phyloP scores from a whole-genome alignment of 2,797 vertebrate species.

The Poecilia velifera region DNA sequence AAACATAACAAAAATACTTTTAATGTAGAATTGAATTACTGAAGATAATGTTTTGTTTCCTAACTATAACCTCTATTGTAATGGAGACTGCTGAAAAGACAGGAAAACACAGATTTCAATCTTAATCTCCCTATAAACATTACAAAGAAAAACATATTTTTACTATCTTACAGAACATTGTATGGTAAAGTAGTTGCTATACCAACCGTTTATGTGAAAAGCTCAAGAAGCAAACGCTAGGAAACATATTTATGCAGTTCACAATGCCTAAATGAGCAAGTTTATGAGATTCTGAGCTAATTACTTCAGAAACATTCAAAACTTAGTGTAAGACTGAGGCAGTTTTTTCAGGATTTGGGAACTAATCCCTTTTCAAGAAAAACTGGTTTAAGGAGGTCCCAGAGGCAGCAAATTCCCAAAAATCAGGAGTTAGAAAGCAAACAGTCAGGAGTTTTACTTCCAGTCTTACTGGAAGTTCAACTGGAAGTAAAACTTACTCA shows the following conservation, averaged over 20 bases:
- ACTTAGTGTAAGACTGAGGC: not conserved
- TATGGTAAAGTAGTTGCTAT: not conserved
- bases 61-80: not conserved
- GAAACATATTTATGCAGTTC: not conserved
- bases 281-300: not conserved
- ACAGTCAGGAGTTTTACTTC: not conserved
- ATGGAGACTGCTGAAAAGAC: not conserved
- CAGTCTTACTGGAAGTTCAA: not conserved
- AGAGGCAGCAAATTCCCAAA: not conserved
- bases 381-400: not conserved
- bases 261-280: not conserved
- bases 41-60: constrained; percentile 4
- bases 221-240: not conserved
- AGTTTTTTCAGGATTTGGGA: not conserved
- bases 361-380: not conserved
- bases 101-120: not conserved
- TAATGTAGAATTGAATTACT: not conserved
- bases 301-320: not conserved
- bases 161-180: not conserved
- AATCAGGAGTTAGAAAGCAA: too few species aligned
- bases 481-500: not conserved
- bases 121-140: not conserved
- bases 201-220: not conserved
- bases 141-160: not conserved
- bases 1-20: constrained; percentile 16